These are phyloP conservation scores for Agrotis ipsilon DNA, from an alignment of 2,888 invertebrate genomes.

Conservation along the genomic window DNA sequence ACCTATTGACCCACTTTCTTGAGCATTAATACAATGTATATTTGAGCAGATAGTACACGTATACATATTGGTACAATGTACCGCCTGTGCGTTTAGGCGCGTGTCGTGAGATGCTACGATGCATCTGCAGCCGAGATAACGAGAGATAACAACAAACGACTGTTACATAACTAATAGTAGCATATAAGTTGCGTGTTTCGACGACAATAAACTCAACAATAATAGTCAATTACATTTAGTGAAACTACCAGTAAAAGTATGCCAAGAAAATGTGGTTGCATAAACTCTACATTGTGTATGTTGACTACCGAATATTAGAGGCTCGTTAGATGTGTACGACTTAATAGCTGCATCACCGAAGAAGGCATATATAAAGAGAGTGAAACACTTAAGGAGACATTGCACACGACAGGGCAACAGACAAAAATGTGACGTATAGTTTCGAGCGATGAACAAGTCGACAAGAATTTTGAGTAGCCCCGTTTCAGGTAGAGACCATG, in stretches of 20 bases:
- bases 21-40: slow-evolving; percentile 67
- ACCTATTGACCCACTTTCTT: slow-evolving; percentile 75
- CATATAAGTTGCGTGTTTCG: slow-evolving; percentile 73
- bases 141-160: slow-evolving; percentile 69
- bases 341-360: neutral
- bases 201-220: slow-evolving; percentile 74
- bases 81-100: slow-evolving; percentile 58
- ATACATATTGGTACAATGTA: slow-evolving; percentile 53
- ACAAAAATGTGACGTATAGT: slow-evolving; percentile 31
- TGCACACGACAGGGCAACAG: slow-evolving; percentile 15
- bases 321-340: slow-evolving; percentile 1
- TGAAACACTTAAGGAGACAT: slow-evolving; percentile 13
- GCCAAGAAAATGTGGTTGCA: slow-evolving; percentile 78
- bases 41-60: slow-evolving; percentile 68
- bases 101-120: slow-evolving; percentile 57
- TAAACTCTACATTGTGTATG: slow-evolving; percentile 59
- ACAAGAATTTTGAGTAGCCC: slow-evolving; percentile 40
- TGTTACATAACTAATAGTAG: slow-evolving; percentile 68
- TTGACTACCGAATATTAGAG: slow-evolving; percentile 41
- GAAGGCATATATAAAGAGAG: neutral
- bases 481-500: slow-evolving; percentile 51
- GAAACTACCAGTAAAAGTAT: slow-evolving; percentile 82
- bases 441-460: slow-evolving; percentile 40
- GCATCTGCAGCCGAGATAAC: slow-evolving; percentile 67
- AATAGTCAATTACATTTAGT: slow-evolving; percentile 76